A percentile compares a stretch with the other conserved stretches of the same genome.
phyloP scores from a whole-genome alignment of 2,888 invertebrate species.

The Meiosimyza decipiens region DNA sequence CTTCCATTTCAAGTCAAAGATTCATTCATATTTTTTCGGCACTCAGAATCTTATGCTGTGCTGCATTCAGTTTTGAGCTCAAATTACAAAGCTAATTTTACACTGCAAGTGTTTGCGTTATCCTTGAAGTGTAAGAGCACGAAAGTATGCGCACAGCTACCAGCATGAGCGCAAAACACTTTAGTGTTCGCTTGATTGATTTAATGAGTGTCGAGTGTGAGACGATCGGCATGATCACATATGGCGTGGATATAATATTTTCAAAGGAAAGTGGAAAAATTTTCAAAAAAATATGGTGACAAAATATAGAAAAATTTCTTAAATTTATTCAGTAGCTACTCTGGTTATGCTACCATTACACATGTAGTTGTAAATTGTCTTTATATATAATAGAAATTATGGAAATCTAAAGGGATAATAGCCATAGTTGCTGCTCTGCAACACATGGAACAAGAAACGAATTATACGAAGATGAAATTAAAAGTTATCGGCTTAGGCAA shows the following conservation, averaged over 20 bases:
- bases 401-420: too few relatives aligned
- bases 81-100: slow-evolving; percentile 47
- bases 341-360: too few relatives aligned
- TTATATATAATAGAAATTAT: too few relatives aligned
- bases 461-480: too few relatives aligned
- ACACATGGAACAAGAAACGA: too few relatives aligned
- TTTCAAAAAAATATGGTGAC: too few relatives aligned
- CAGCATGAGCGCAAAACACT: slow-evolving; percentile 47
- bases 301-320: too few relatives aligned
- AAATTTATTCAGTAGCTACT: too few relatives aligned
- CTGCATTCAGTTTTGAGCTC: slow-evolving; percentile 38
- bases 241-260: slow-evolving; percentile 15
- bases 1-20: slow-evolving; percentile 9
- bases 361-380: too few relatives aligned
- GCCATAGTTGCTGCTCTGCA: too few relatives aligned
- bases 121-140: background rate
- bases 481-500: too few relatives aligned
- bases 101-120: background rate
- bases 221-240: slow-evolving; percentile 1
- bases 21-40: slow-evolving; percentile 3
- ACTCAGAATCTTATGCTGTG: background rate
- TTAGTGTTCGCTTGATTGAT: slow-evolving; percentile 51
- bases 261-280: background rate
- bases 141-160: slow-evolving; percentile 12
- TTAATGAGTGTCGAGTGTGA: slow-evolving; percentile 42